Evolutionary conservation across 2,797 vertebrate genomes (phyloP), one percentile per base, ranked within the genome.

Genomic region (Amniataba percoides): DNA sequence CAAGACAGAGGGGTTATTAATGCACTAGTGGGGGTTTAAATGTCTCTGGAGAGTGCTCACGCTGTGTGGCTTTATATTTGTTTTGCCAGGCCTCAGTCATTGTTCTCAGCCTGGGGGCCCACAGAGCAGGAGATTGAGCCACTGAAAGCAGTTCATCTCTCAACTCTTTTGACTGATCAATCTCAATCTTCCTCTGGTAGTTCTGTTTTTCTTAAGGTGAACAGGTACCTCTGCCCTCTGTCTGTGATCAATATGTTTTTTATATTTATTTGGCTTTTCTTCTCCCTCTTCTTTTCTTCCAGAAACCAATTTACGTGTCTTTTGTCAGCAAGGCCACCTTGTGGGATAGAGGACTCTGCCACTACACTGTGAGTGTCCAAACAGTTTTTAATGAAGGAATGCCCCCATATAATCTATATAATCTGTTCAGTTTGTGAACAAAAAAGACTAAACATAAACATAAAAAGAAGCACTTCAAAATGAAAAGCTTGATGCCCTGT

Each of bases 301-400:
- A 95, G 95, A 60, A 60, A 45, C 77, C 81, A 57, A 75, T 58
- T 64, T 96, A 91, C 39, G 74, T 93, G 74, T 90, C 91, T 18
- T 93, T 89, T 74, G 93, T 93, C 81, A 96, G 68, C 39, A 84
- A 87, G 66, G 89, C 90, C 13, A 82, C 92, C 57, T 61, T 95
- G 62, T 90, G 91, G 93, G 91, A 95, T 10, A 85, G 95, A 93
- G 92, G 83, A 5, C 0, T 78, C 48, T 74, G 72, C 58, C 84
- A 40, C 49, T 43, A 86, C 21, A 27, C 51, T 11, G 92, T 95
- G 76, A 89, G 82, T 93, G n/a, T 21, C 8, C 23, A 31, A 10
- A 56, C 4, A 43, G 14, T 7, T 27, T 57, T 8, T 66, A 7
- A 70, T 42, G 16, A 23, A 21, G 7, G 6, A 52, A n/a, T 3